Evolutionary conservation across 2,113 vertebrate species (phyloP).

Genomic region (Paedocypris sp.): DNA sequence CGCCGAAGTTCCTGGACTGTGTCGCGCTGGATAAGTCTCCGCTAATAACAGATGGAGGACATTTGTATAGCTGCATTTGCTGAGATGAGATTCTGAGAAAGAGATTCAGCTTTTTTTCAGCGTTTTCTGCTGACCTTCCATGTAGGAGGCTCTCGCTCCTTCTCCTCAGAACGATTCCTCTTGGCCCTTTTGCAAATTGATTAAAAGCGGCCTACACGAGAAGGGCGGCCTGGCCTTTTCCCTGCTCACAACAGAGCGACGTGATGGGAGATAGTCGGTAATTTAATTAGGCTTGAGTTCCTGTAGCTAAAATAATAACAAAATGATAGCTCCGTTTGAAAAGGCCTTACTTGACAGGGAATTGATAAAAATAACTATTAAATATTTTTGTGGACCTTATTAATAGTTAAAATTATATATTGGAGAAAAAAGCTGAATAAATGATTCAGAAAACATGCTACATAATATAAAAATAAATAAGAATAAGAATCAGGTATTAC

Average conservation of each 20-base stretch:
- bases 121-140: conserved; percentile 28
- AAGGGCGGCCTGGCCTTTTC: conserved; percentile 34
- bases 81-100: conserved; percentile 8
- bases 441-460: too few species aligned
- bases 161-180: conserved; percentile 37
- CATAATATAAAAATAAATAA: too few species aligned
- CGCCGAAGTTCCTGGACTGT: not conserved
- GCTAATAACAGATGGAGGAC: conserved; percentile 32
- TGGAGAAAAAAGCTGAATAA: too few species aligned
- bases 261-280: conserved; percentile 13
- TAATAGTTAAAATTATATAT: too few species aligned
- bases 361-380: too few species aligned
- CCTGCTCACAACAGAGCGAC: conserved; percentile 17
- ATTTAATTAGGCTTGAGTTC: conserved; percentile 26
- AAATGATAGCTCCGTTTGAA: too few species aligned
- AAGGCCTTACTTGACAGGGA: too few species aligned
- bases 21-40: not conserved
- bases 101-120: not conserved
- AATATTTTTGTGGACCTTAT: too few species aligned
- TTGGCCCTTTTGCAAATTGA: conserved; percentile 50
- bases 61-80: conserved; percentile 36
- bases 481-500: too few species aligned
- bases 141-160: conserved; percentile 35
- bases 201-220: conserved; percentile 49
- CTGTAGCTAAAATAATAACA: too few species aligned